A percentile compares a stretch with the other conserved stretches of the same genome.
Conservation (phyloP, 1,140 invertebrate genomes). For the Rhynchophorus ferrugineus region DNA sequence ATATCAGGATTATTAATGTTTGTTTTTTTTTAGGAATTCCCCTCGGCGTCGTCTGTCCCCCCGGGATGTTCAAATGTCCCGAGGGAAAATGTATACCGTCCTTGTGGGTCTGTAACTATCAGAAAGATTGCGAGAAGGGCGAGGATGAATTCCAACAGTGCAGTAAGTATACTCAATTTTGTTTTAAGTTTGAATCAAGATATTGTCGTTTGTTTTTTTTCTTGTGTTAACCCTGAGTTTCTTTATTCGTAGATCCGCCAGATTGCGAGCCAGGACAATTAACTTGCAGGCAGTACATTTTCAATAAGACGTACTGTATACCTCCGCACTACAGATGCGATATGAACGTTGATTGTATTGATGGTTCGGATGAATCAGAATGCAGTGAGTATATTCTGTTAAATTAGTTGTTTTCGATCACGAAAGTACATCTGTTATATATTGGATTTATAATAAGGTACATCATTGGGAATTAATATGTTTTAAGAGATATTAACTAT, state of each 20-base stretch:
- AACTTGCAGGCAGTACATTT: constrained; percentile 83
- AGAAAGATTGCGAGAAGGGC: constrained; percentile 79
- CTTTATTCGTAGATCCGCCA: constrained; percentile 86
- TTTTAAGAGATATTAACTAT: too few relatives aligned
- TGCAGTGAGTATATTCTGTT: constrained; percentile 71
- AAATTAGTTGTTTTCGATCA: not conserved
- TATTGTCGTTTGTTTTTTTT: not conserved
- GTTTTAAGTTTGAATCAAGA: not conserved
- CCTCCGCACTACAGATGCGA: constrained; percentile 85
- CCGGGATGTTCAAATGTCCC: constrained; percentile 70
- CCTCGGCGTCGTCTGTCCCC: constrained; percentile 46
- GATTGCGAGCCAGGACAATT: constrained; percentile 81
- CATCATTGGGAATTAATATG: too few relatives aligned
- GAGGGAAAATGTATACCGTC: constrained; percentile 81
- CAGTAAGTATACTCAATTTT: constrained; percentile 59
- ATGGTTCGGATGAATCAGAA: constrained; percentile 86
- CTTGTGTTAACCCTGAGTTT: constrained; percentile 1
- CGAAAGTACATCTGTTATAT: not conserved
- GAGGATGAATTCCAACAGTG: constrained; percentile 86
- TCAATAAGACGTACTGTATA: constrained; percentile 90
- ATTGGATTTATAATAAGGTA: too few relatives aligned
- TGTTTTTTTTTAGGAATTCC: constrained; percentile 31
- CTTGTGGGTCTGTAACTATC: constrained; percentile 82
- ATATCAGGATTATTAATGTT: too few relatives aligned
- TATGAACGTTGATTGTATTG: constrained; percentile 86